Evolutionary conservation across 1,140 invertebrate genomes (phyloP).

Genomic region (Ctenoplectra terminalis): DNA sequence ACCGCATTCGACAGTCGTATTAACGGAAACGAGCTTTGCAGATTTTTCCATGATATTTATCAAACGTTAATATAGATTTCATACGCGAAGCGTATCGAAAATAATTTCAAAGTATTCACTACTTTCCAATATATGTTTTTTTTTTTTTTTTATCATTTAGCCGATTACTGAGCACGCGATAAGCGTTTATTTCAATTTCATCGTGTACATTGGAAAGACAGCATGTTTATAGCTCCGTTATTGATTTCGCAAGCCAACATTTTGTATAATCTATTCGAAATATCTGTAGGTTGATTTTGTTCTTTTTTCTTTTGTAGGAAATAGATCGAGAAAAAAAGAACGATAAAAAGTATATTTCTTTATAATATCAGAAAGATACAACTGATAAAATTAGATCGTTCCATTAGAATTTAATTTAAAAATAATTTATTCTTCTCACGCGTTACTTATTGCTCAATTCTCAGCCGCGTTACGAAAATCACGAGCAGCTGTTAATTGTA

Average conservation of each 20-base stretch:
- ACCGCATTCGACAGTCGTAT: too few relatives aligned
- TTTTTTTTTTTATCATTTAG: neutral
- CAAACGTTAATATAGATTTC: neutral
- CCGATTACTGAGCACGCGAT: neutral
- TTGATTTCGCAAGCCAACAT: neutral
- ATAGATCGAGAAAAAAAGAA: too few relatives aligned
- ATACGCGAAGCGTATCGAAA: neutral
- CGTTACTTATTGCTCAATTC: neutral
- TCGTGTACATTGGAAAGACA: neutral
- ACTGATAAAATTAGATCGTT: too few relatives aligned
- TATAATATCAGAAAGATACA: too few relatives aligned
- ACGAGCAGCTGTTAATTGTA: neutral
- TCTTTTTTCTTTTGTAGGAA: too few relatives aligned
- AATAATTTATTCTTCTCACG: neutral
- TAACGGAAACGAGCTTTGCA: too few relatives aligned
- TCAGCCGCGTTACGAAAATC: neutral
- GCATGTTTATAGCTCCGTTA: neutral
- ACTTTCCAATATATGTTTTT: neutral
- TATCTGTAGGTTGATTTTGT: neutral
- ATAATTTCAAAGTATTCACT: neutral
- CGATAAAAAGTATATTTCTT: too few relatives aligned
- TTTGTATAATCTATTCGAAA: neutral
- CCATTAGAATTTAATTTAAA: too few relatives aligned
- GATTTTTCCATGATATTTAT: neutral
- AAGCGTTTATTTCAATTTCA: constrained; percentile 7